Base-by-base conservation (phyloP, 2,888 invertebrate species). In the Actias luna region DNA sequence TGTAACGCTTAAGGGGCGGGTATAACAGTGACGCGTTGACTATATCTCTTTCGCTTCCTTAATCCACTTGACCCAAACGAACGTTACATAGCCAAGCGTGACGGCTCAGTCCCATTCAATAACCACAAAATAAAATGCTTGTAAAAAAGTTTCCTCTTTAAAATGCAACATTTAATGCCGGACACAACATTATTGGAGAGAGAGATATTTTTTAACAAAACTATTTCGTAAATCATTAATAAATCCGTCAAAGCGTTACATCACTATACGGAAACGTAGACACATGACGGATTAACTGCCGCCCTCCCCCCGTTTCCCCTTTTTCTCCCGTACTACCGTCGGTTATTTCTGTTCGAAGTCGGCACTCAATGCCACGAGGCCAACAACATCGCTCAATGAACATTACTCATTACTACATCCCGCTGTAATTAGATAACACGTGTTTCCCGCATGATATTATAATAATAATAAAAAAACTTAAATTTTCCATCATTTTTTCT, bases 351-450 rank as follows among this genome's bases (percentile, higher is more conserved):
- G 74, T 73, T 66, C 71, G 58, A 58, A 70, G 62, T 42, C 14
- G 64, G 33, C 70, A 76, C 84, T 88, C 92, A 92, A 89, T 91
- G 92, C 87, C 90, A 89, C 83, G 87, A 76, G 91, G 91, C 87
- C 89, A 90, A 87, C 83, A 86, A 84, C 89, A 79, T 77, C 75
- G 73, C 80, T 89, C 83, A 84, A 84, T 87, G 85, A 79, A 82
- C 50, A 81, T 86, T 84, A 85, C 78, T 83, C 84, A 84, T 83
- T 82, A 76, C 78, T 73, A 71, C 65, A 71, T 72, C 72, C 14
- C 27, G 71, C 73, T 67, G 72, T 66, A 73, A 74, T 75, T 74
- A 72, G 39, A 59, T 52, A 22, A 36, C 55, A 39, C 60, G 52
- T 57, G 59, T 59, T 63, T 31, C 31, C 36, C 31, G 52, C 52